A percentile compares a stretch with the other conserved stretches of the same genome.
phyloP scores from a whole-genome alignment of 2,888 invertebrate genomes.

The Ctena decussata region DNA sequence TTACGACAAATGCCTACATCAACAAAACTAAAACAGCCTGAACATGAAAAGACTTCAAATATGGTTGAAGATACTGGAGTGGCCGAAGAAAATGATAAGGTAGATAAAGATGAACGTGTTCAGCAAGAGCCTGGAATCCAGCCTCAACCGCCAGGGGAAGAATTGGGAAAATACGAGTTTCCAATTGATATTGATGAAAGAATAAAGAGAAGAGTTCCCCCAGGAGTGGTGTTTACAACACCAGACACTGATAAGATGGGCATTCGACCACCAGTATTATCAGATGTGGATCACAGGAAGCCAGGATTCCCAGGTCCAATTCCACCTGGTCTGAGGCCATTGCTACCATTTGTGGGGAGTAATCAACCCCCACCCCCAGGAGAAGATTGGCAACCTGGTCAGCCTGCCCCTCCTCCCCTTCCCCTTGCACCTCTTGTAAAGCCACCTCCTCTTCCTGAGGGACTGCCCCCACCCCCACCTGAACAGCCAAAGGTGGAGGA shows the following conservation, averaged over 20 bases:
- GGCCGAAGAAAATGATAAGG: neutral
- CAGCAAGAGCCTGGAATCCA: neutral
- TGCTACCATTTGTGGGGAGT: slow-evolving; percentile 40
- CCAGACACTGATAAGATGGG: slow-evolving; percentile 33
- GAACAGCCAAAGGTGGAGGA: neutral
- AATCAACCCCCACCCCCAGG: slow-evolving; percentile 71
- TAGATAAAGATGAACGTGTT: neutral
- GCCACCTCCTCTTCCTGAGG: slow-evolving; percentile 20
- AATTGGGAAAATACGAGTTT: neutral
- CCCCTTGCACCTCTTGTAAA: slow-evolving; percentile 39
- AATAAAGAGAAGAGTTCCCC: neutral
- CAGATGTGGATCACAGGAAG: slow-evolving; percentile 67
- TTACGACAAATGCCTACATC: neutral
- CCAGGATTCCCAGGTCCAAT: slow-evolving; percentile 12
- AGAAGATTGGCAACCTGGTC: slow-evolving; percentile 54
- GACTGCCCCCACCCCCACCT: slow-evolving; percentile 32
- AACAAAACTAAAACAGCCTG: neutral
- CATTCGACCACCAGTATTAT: slow-evolving; percentile 38
- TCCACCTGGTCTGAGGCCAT: slow-evolving; percentile 31
- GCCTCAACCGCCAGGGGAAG: neutral
- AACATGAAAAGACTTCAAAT: slow-evolving; percentile 1
- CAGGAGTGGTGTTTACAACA: slow-evolving; percentile 9
- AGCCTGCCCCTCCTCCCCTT: slow-evolving; percentile 41
- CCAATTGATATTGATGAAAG: slow-evolving; percentile 44
- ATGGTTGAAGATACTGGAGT: neutral